A percentile compares a stretch with the other conserved stretches of the same genome.
These are phyloP conservation scores for Uloborus plumipes DNA, from an alignment of 2,888 invertebrate genomes.

Conservation along the genomic window DNA sequence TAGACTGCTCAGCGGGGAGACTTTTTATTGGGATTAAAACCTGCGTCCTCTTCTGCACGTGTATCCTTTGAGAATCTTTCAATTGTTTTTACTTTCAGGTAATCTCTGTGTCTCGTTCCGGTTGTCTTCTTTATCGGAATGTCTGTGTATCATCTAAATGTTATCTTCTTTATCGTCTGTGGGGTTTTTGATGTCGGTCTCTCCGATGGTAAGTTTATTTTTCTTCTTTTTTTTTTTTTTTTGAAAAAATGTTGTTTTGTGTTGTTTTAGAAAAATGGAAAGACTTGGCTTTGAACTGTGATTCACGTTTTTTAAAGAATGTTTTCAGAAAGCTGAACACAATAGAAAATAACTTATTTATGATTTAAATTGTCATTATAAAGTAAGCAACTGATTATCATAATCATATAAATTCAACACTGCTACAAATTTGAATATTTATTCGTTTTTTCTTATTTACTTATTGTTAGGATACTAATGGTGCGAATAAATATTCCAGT, in stretches of 20 bases:
- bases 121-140: constrained; percentile 45
- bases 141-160: constrained; percentile 40
- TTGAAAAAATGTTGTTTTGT: not conserved
- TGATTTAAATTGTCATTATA: no score
- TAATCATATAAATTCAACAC: no score
- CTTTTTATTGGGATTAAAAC: constrained; percentile 8
- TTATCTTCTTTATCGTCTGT: constrained; percentile 50
- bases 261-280: not conserved
- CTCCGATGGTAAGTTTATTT: constrained; percentile 40
- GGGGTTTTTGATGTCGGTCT: constrained; percentile 50
- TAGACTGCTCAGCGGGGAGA: not conserved
- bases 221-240: not conserved
- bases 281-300: not conserved
- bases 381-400: no score
- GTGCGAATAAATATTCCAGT: no score
- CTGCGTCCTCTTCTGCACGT: constrained; percentile 6
- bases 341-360: no score
- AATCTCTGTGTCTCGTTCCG: constrained; percentile 41
- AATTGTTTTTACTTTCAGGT: constrained; percentile 53
- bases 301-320: not conserved
- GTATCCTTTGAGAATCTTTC: constrained; percentile 58
- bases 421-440: no score
- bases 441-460: no score
- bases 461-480: no score
- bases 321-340: no score